Base-by-base conservation (phyloP, 2,888 invertebrate species). In the Acanthococcus lagerstroemiae region DNA sequence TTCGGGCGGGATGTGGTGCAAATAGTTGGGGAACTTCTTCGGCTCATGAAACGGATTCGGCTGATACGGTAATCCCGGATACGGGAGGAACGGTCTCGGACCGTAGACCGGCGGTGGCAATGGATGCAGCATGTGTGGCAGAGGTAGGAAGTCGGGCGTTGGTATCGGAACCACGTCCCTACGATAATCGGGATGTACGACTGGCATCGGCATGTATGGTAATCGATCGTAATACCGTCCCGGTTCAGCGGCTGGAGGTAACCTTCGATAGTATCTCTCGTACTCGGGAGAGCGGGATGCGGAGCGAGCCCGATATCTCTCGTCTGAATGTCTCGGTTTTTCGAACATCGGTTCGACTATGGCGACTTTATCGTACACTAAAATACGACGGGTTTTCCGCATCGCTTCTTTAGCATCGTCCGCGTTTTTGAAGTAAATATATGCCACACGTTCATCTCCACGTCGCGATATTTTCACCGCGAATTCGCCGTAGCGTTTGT, bases 361-460 rank as follows among this genome's bases (percentile, higher is more conserved):
- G 15, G 94, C 90, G 26, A 92, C 87, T 78, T 94, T 92, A 73
- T 96, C 95, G 78, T 94, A 96, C 69, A 96, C 82, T 71, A 94
- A 86, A 61, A 95, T 85, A 65, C 94, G 83, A 0, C 91, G 89
- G 75, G 95, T 94, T 25, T 88, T 88, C 75, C 94, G 92, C 76
- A 94, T 93, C 0, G 95, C 96, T 73, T 93, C 93, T 57, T 91
- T 81, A 0, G 96, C 96, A 78, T 96, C 95, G 75, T 95, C 95
- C 0, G 88, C 86, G 73, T 87, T 93, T 26, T 95, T 83, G 74
- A 96, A 96, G 78, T 95, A 95, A n/a, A 96, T 88, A 77, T 95
- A 96, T 0, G 95, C 95, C n/a, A 96, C 88, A 55, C 95, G 81
- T 75, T 95, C 94, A 72, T 92, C 94, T 68, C 89, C 76, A 74